Evolutionary conservation across 2,888 invertebrate genomes (phyloP).

Genomic region (Dasysyrphus albostriatus): DNA sequence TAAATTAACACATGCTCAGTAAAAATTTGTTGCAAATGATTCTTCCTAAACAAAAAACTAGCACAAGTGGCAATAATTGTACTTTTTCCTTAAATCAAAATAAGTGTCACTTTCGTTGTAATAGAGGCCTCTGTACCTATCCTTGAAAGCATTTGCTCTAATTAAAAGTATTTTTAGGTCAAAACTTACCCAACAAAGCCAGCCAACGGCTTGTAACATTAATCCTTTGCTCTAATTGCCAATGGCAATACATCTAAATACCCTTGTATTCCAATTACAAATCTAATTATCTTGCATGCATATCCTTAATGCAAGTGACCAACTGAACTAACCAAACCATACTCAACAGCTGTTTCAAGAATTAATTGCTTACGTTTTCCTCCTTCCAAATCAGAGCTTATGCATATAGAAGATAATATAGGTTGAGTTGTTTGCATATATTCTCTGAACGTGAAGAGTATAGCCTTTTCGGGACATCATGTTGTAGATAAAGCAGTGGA

Average conservation of each 20-base stretch:
- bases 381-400: slow-evolving; percentile 38
- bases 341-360: slow-evolving; percentile 69
- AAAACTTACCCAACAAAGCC: slow-evolving; percentile 17
- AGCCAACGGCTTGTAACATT: slow-evolving; percentile 36
- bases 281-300: slow-evolving; percentile 68
- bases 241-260: slow-evolving; percentile 49
- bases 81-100: not conserved
- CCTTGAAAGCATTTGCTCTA: slow-evolving; percentile 19
- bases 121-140: not conserved
- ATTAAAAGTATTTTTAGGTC: slow-evolving; percentile 30
- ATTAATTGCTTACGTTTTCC: slow-evolving; percentile 66
- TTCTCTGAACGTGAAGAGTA: not conserved
- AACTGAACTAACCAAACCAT: slow-evolving; percentile 68
- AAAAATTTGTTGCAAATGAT: not conserved
- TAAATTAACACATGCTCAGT: too few relatives aligned
- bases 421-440: slow-evolving; percentile 36
- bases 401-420: not conserved
- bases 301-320: slow-evolving; percentile 70
- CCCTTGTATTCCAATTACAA: slow-evolving; percentile 67
- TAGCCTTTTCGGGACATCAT: slow-evolving; percentile 38
- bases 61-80: too few relatives aligned
- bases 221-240: slow-evolving; percentile 51
- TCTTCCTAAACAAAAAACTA: too few relatives aligned
- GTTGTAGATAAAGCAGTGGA: not conserved
- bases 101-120: not conserved